Evolutionary conservation across 2,888 invertebrate species (phyloP).

Genomic region (Lepidonotus clava): DNA sequence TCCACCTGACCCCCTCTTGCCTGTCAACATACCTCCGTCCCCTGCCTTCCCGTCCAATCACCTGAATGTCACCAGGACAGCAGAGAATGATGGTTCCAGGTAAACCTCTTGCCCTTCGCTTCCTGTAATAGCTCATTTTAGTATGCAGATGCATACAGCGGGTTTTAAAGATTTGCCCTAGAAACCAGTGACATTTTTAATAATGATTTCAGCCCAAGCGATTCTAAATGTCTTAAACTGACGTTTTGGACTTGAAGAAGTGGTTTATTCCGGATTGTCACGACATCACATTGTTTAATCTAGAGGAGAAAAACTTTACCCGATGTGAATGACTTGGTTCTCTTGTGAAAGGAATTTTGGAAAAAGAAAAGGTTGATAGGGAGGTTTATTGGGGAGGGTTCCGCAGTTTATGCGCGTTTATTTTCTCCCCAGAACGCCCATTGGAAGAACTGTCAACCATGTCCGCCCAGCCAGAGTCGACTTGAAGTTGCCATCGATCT

Average conservation of each 20-base stretch:
- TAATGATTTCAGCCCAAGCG: not conserved
- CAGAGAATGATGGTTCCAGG: conserved; percentile 1
- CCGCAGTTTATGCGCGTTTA: conserved; percentile 22
- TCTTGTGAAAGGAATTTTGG: not conserved
- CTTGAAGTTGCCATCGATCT: conserved; percentile 32
- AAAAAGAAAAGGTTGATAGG: not conserved
- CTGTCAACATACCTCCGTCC: not conserved
- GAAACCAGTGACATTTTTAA: too few species aligned
- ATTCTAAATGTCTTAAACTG: not conserved
- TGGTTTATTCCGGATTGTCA: not conserved
- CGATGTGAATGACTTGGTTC: not conserved
- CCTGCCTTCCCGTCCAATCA: not conserved
- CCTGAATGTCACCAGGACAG: not conserved
- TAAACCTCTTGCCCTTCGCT: not conserved
- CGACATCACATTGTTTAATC: not conserved
- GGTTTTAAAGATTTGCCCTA: too few species aligned
- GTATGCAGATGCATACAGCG: not conserved
- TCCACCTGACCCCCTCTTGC: not conserved
- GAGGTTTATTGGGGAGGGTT: conserved; percentile 5
- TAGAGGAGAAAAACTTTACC: not conserved
- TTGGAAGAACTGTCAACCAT: conserved; percentile 37
- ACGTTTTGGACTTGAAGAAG: not conserved
- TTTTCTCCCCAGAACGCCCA: conserved; percentile 7
- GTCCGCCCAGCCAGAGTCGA: conserved; percentile 6
- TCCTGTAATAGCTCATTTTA: not conserved